Evolutionary conservation across 2,888 invertebrate genomes (phyloP).

Genomic region (Luffia ferchaultella): DNA sequence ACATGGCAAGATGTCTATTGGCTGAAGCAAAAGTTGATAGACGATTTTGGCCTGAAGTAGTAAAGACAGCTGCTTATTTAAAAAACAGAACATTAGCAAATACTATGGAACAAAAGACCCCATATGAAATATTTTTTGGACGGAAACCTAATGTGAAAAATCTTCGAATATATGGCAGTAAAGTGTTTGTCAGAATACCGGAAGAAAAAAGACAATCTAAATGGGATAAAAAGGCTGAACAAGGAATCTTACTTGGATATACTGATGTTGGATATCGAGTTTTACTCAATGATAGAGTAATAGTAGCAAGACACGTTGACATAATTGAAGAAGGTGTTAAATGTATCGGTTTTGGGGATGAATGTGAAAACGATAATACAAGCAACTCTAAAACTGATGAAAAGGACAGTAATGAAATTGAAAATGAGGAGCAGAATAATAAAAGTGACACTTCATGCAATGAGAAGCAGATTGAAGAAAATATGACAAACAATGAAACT

Average conservation of each 20-base stretch:
- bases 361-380: too few relatives aligned
- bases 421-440: too few relatives aligned
- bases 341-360: too few relatives aligned
- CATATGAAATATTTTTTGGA: neutral
- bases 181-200: slow-evolving; percentile 4
- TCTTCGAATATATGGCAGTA: neutral
- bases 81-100: slow-evolving; percentile 10
- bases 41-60: slow-evolving; percentile 13
- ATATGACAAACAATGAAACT: slow-evolving; percentile 11
- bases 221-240: slow-evolving; percentile 13
- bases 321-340: too few relatives aligned
- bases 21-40: slow-evolving; percentile 12
- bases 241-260: slow-evolving; percentile 13
- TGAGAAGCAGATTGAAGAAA: slow-evolving; percentile 7
- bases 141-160: neutral
- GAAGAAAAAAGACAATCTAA: slow-evolving; percentile 6
- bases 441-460: slow-evolving; percentile 7
- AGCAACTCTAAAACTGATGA: too few relatives aligned
- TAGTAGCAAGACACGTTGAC: slow-evolving; percentile 7
- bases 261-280: slow-evolving; percentile 12
- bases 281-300: slow-evolving; percentile 7
- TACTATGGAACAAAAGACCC: slow-evolving; percentile 2
- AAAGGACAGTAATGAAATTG: too few relatives aligned
- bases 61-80: slow-evolving; percentile 13
- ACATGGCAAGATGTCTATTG: slow-evolving; percentile 14